Base-by-base conservation (phyloP, 1,140 invertebrate genomes). In the Nephila pilipes region DNA sequence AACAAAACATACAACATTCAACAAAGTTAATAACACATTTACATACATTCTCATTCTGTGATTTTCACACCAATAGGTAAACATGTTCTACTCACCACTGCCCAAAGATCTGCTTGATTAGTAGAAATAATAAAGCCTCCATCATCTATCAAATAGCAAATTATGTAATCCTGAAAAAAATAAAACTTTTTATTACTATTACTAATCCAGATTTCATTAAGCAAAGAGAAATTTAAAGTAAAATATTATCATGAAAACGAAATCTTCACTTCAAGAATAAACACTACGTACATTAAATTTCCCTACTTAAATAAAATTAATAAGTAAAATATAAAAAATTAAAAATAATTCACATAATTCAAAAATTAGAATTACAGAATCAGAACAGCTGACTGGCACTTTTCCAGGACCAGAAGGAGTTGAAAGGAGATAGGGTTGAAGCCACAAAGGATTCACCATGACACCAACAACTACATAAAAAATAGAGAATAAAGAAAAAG, bases 91-190 rank as follows among this genome's bases (percentile, higher is more conserved):
- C 57, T 91, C n/a, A 93, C 93, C 87, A 91, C 79, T 80, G 20
- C 65, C 4, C n/a, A 79, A 38, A 79, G 32, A 80, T 93, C 89
- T 79, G 25, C 6, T 57, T 94, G 93, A 69, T 94, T 94, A 20
- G 93, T 94, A 55, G 90, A 81, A 25, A 94, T 87, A 36, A 94
- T 92, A 89, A 92, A 94, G 14, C 89, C 93, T 91, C 93, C 93
- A 94, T 94, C 93, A 69, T 94, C 93, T 60, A 94, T 88, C 46
- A 94, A 18, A 60, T 94, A 94, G 36, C 93, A 94, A 22, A 94
- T 32, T 55, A 94, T 88, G 54, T 88, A 55, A 88, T 94, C 90
- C 93, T 94, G 29, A 2, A 92, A 93, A 63, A 69, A n/a, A 46
- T 46, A 46, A 46, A 46, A 10, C 12, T 46, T n/a, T n/a, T n/a